A percentile compares a stretch with the other conserved stretches of the same genome.
These are phyloP conservation scores for Spialia ferax DNA, from an alignment of 2,888 invertebrate species.

Conservation along the genomic window DNA sequence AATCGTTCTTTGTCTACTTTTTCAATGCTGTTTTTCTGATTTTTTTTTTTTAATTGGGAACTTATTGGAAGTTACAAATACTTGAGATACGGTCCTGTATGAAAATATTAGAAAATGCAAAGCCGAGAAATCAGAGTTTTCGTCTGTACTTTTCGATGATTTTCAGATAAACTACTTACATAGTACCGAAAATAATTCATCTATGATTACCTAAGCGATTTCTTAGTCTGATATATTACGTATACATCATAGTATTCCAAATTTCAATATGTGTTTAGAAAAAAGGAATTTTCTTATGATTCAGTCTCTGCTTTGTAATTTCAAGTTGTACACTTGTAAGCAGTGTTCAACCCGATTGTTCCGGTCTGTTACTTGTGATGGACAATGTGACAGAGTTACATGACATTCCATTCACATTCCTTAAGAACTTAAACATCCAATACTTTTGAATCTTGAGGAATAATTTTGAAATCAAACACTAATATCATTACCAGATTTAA, in stretches of 20 bases:
- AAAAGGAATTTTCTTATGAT: background rate
- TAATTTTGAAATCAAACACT: too few relatives aligned
- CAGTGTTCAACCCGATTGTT: background rate
- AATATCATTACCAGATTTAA: too few relatives aligned
- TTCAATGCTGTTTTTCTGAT: background rate
- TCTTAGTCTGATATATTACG: background rate
- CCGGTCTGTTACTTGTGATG: conserved; percentile 13
- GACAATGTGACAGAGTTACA: conserved; percentile 2
- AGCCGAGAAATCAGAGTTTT: too few relatives aligned
- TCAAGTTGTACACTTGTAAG: conserved; percentile 2
- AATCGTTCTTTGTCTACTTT: background rate
- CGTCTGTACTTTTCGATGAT: too few relatives aligned
- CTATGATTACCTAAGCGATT: background rate
- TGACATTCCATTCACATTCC: conserved; percentile 1
- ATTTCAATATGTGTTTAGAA: background rate
- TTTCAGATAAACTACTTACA: too few relatives aligned
- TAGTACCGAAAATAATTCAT: background rate
- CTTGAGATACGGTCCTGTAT: background rate
- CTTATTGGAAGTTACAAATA: background rate
- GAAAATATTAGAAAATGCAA: too few relatives aligned
- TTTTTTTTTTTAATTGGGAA: too few relatives aligned
- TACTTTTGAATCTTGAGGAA: too few relatives aligned
- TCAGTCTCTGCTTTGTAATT: background rate
- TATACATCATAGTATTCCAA: too few relatives aligned
- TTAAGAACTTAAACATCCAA: background rate